A percentile compares a stretch with the other conserved stretches of the same genome.
These are phyloP conservation scores for Misgurnus mizolepis DNA, from an alignment of 2,113 vertebrate species.

Conservation along the genomic window DNA sequence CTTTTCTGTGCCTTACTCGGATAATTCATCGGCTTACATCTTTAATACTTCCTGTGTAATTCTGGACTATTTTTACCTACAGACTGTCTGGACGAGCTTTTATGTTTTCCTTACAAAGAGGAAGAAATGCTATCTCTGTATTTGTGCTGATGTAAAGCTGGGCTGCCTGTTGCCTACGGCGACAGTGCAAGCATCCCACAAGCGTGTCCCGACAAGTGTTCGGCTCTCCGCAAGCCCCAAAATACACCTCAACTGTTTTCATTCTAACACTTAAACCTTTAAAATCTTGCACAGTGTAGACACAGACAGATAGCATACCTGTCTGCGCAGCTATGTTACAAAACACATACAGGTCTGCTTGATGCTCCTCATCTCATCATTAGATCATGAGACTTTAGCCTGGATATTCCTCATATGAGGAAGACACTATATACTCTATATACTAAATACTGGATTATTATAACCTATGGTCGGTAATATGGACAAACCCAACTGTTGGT, in stretches of 20 bases:
- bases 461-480: no score
- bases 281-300: no score
- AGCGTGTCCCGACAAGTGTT: conserved; percentile 67
- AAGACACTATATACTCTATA: no score
- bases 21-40: conserved; percentile 50
- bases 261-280: conserved; percentile 29
- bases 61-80: not conserved
- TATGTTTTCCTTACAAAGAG: conserved; percentile 31
- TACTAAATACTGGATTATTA: no score
- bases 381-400: no score
- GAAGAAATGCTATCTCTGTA: conserved; percentile 66
- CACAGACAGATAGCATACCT: conserved; percentile 5
- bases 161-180: conserved; percentile 61
- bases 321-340: not conserved
- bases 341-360: not conserved
- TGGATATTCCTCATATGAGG: no score
- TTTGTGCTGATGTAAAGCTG: conserved; percentile 61
- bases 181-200: conserved; percentile 57
- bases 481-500: no score
- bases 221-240: conserved; percentile 35
- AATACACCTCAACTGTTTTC: conserved; percentile 37
- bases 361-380: no score
- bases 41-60: conserved; percentile 2
- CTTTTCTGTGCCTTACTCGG: conserved; percentile 31
- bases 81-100: conserved; percentile 38